Evolutionary conservation across 1,140 invertebrate genomes (phyloP).

Genomic region (Macrotrachela quadricornifera): DNA sequence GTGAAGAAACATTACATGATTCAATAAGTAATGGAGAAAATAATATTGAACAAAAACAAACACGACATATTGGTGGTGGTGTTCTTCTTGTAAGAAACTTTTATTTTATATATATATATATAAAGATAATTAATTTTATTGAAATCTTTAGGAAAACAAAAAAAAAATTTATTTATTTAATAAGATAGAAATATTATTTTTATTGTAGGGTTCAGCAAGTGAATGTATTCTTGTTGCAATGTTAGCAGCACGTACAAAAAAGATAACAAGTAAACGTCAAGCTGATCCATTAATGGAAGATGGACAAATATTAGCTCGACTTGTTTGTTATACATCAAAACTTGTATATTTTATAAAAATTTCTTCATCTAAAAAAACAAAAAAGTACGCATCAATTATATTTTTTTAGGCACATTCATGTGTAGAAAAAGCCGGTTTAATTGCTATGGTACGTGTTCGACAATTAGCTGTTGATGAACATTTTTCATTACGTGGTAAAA

Average conservation of each 20-base stretch:
- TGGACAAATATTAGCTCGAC: constrained; percentile 68
- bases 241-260: constrained; percentile 57
- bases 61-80: constrained; percentile 66
- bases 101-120: not conserved
- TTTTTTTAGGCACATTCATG: constrained; percentile 73
- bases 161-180: constrained; percentile 21
- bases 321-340: constrained; percentile 63
- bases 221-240: constrained; percentile 64
- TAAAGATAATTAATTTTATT: too few species aligned
- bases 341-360: constrained; percentile 22
- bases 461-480: constrained; percentile 88
- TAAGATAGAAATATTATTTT: too few species aligned
- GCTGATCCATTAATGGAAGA: constrained; percentile 62
- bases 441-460: constrained; percentile 82
- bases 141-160: too few species aligned
- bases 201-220: constrained; percentile 51
- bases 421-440: constrained; percentile 97
- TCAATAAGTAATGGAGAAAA: not conserved
- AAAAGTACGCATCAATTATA: not conserved
- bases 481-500: constrained; percentile 64
- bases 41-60: constrained; percentile 16
- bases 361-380: not conserved
- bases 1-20: not conserved
- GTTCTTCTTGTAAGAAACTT: constrained; percentile 52
- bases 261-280: constrained; percentile 14